These are phyloP conservation scores for Drosophila atripex DNA, from an alignment of 2,888 invertebrate genomes.

Conservation along the genomic window DNA sequence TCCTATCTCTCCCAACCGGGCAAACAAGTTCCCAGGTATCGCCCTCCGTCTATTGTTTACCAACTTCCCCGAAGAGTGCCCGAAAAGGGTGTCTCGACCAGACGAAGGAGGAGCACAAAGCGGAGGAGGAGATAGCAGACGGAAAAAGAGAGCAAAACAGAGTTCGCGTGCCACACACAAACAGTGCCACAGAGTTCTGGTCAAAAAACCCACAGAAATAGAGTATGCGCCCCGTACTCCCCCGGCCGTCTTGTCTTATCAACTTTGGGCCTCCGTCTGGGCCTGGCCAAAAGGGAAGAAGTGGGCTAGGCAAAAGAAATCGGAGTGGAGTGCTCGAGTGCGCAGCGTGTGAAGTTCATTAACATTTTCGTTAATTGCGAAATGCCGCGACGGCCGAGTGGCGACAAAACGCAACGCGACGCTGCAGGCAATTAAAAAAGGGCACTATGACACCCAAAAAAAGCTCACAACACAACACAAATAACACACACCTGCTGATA, in stretches of 20 bases:
- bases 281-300: conserved; percentile 26
- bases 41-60: conserved; percentile 20
- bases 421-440: conserved; percentile 65
- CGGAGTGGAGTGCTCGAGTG: conserved; percentile 47
- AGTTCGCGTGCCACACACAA: conserved; percentile 42
- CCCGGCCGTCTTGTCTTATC: background rate
- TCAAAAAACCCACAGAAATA: conserved; percentile 40
- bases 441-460: conserved; percentile 6
- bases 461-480: conserved; percentile 45
- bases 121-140: conserved; percentile 17
- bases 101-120: conserved; percentile 23
- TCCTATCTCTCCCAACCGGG: conserved; percentile 12
- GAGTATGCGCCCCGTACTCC: conserved; percentile 13
- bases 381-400: conserved; percentile 47
- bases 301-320: conserved; percentile 45
- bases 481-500: conserved; percentile 82
- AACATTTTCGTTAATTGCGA: conserved; percentile 82
- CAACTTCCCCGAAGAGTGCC: conserved; percentile 25
- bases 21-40: conserved; percentile 43
- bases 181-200: background rate
- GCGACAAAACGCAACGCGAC: conserved; percentile 54
- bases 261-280: conserved; percentile 16
- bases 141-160: conserved; percentile 20
- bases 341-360: conserved; percentile 81
- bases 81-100: conserved; percentile 26